Percentiles rank a stretch among this genome's conserved stretches.
Conservation (phyloP, 2,797 vertebrate genomes). For the Xenops minutus region DNA sequence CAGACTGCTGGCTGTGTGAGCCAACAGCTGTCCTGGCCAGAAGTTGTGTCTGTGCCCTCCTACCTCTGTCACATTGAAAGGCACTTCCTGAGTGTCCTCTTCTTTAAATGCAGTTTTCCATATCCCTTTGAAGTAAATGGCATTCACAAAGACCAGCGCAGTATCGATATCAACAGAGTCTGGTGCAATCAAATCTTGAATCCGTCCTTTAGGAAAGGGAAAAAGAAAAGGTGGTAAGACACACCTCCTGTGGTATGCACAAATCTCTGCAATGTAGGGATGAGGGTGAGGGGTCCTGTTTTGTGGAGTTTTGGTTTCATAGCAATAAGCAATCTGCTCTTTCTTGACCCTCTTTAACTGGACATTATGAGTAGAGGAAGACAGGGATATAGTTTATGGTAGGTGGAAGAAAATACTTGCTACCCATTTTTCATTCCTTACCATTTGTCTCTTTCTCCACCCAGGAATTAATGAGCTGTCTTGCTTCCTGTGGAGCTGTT, state of each 20-base stretch:
- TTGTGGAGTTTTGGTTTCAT: neutral
- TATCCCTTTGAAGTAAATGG: conserved; percentile 89
- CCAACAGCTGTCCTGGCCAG: neutral
- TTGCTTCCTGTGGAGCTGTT: conserved; percentile 66
- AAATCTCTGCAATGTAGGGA: neutral
- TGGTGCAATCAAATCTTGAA: conserved; percentile 81
- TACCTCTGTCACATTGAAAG: conserved; percentile 80
- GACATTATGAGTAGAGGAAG: neutral
- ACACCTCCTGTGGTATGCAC: neutral
- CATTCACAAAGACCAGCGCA: conserved; percentile 84
- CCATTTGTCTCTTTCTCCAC: conserved; percentile 83
- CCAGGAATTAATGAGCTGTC: conserved; percentile 84
- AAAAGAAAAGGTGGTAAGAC: neutral
- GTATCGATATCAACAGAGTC: conserved; percentile 74
- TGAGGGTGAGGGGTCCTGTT: neutral
- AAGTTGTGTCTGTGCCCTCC: rapidly evolving
- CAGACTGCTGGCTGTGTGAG: neutral
- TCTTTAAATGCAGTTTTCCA: conserved; percentile 81
- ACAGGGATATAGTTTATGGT: neutral
- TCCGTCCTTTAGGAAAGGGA: conserved; percentile 78
- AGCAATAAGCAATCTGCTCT: neutral
- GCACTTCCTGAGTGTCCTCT: conserved; percentile 76
- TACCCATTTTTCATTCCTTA: conserved; percentile 22
- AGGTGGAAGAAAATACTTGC: neutral
- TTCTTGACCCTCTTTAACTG: neutral